phyloP scores from a whole-genome alignment of 92 coral and sea anemone genomes.

The Umimayanthus kanabou region DNA sequence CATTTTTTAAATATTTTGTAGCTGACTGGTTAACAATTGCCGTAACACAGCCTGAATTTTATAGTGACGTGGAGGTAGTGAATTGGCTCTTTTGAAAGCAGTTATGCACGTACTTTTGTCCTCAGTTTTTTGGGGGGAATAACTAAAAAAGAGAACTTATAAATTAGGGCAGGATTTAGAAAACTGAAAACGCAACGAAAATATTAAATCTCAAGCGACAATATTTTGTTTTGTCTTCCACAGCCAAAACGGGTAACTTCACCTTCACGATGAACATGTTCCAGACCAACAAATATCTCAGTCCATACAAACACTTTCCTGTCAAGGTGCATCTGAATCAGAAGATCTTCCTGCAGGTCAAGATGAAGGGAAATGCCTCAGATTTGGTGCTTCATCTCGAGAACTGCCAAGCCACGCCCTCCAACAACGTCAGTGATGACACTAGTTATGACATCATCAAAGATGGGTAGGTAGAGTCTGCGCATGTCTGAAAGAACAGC shows the following conservation, averaged over 20 bases:
- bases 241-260: conserved; percentile 61
- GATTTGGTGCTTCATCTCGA: conserved; percentile 68
- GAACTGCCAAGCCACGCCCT: conserved; percentile 77
- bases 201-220: background rate
- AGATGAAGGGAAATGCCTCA: conserved; percentile 59
- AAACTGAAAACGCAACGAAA: background rate
- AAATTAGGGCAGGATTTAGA: too few species aligned
- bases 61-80: too few species aligned
- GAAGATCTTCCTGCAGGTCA: conserved; percentile 65
- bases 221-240: conserved; percentile 4
- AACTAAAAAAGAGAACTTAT: too few species aligned
- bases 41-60: too few species aligned
- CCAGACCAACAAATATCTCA: too few species aligned
- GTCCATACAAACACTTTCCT: too few species aligned
- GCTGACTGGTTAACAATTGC: too few species aligned
- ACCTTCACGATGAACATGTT: background rate
- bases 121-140: too few species aligned
- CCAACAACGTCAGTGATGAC: conserved; percentile 48
- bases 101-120: too few species aligned
- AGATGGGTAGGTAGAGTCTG: conserved; percentile 63
- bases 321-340: conserved; percentile 65
- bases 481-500: background rate
- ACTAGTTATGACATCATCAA: conserved; percentile 47
- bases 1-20: too few species aligned
- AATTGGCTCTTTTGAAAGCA: too few species aligned